phyloP scores from a whole-genome alignment of 2,113 vertebrate genomes.

The Saguinus midas region DNA sequence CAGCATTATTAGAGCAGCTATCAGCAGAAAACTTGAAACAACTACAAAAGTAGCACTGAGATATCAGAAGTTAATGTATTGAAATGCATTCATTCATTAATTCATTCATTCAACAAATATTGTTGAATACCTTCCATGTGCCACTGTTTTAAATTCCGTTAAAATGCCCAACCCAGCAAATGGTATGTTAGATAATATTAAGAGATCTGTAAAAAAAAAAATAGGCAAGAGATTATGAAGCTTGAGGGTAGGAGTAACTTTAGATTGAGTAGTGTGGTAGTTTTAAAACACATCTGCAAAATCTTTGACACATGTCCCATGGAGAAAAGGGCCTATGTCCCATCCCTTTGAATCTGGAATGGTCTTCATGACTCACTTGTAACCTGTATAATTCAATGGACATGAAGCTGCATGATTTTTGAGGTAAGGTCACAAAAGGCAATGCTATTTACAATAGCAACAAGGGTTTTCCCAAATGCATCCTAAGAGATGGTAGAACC shows the following conservation, averaged over 20 bases:
- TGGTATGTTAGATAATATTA: not conserved
- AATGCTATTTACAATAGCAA: not conserved
- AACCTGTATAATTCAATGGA: not conserved
- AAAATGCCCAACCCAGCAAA: too few species aligned
- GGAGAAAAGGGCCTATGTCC: not conserved
- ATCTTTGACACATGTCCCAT: not conserved
- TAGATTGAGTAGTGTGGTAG: not conserved
- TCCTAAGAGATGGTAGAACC: not conserved
- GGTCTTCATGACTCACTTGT: not conserved
- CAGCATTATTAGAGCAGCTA: not conserved
- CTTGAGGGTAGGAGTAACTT: not conserved
- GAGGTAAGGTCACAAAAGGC: not conserved
- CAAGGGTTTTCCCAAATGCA: not conserved
- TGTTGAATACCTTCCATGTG: not conserved
- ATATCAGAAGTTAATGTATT: not conserved
- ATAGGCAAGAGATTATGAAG: not conserved
- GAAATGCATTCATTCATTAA: not conserved
- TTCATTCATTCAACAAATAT: not conserved
- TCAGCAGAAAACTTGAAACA: constrained; percentile 26
- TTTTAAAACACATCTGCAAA: constrained; percentile 20
- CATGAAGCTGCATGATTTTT: not conserved
- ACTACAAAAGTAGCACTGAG: not conserved
- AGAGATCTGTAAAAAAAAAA: not conserved
- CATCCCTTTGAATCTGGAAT: not conserved
- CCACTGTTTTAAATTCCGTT: not conserved